Conservation (phyloP, 2,797 vertebrate genomes). For the Manis javanica region DNA sequence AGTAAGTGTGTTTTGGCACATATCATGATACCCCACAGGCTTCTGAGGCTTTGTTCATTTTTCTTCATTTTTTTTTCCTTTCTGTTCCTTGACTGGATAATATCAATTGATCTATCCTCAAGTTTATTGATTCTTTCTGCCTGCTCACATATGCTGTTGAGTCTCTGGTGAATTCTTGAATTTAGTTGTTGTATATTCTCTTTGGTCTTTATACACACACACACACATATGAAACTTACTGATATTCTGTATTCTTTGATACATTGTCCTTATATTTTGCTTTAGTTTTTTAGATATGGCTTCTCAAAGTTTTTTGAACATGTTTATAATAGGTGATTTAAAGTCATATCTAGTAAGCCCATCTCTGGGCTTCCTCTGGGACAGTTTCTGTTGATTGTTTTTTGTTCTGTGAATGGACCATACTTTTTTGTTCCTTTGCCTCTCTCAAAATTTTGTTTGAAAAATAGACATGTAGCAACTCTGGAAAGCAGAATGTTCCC, state of each 20-base stretch:
- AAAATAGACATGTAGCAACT: not conserved
- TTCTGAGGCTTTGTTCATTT: conserved; percentile 2
- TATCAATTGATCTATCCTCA: not conserved
- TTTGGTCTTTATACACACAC: not conserved
- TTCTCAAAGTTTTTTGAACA: conserved; percentile 17
- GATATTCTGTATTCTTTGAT: not conserved
- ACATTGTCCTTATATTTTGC: not conserved
- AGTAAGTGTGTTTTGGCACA: not conserved
- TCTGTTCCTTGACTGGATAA: not conserved
- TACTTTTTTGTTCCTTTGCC: not conserved
- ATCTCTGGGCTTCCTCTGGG: not conserved
- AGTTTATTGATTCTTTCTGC: not conserved
- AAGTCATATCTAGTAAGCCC: not conserved
- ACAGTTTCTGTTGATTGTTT: not conserved
- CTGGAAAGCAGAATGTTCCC: not conserved
- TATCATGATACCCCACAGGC: not conserved
- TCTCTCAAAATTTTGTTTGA: conserved; percentile 49
- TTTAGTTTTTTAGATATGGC: not conserved
- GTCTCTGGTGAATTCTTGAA: not conserved
- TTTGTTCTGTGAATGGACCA: conserved; percentile 9
- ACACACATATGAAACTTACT: too few species aligned
- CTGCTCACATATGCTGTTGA: not conserved
- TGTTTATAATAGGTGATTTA: conserved; percentile 10
- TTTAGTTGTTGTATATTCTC: not conserved
- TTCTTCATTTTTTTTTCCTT: not conserved